Evolutionary conservation across 2,113 vertebrate species (phyloP).

Genomic region (Plestiodon gilberti): DNA sequence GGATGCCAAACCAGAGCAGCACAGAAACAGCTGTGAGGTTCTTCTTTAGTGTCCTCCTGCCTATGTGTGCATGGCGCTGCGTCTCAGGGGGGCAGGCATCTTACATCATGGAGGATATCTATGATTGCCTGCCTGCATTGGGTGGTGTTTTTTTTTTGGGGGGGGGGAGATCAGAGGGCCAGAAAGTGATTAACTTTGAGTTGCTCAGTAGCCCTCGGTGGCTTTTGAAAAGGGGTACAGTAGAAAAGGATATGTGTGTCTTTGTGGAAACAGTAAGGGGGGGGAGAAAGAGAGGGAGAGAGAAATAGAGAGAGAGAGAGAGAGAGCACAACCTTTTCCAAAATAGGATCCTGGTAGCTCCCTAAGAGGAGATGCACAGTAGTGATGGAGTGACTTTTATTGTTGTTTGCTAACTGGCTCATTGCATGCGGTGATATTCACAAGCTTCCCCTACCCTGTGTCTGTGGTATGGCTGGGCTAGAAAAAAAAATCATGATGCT

Average conservation of each 20-base stretch:
- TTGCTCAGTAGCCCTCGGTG: background rate
- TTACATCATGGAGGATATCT: background rate
- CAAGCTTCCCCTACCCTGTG: conserved; percentile 47
- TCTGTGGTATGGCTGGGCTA: conserved; percentile 26
- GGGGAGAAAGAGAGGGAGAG: background rate
- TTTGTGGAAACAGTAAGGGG: background rate
- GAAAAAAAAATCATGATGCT: conserved; percentile 37
- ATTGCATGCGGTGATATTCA: conserved; percentile 7
- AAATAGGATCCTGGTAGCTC: background rate
- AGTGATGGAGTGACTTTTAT: background rate
- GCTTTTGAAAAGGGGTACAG: background rate
- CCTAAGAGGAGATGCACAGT: background rate
- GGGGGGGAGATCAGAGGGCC: background rate
- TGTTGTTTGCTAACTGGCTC: conserved; percentile 13
- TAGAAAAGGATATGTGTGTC: background rate
- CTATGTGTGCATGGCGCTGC: background rate
- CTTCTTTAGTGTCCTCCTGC: background rate
- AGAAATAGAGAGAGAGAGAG: conserved; percentile 40
- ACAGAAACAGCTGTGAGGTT: background rate
- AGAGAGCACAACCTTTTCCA: conserved; percentile 20
- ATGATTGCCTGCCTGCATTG: background rate
- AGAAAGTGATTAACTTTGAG: background rate
- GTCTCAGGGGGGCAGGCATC: background rate
- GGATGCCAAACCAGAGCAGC: background rate
- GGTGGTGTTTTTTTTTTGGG: background rate